Percentiles rank a stretch among this genome's conserved stretches.
Conservation (phyloP, 1,140 invertebrate genomes). For the Hypsibius dujardini region DNA sequence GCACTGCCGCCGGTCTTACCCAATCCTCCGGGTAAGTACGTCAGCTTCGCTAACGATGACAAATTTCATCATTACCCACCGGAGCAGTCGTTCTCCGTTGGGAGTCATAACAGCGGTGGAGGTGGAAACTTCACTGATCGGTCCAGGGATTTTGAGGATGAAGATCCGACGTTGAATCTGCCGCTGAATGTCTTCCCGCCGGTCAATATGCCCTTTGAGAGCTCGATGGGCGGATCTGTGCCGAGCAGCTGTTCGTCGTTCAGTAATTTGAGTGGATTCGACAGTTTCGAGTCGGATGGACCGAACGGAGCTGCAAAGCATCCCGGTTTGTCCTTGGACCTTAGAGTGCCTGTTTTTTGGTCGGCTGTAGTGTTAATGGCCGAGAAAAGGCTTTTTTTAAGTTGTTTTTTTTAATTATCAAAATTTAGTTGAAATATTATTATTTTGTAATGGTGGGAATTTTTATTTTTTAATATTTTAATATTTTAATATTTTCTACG, state of each 20-base stretch:
- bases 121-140: background rate
- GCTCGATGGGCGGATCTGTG: background rate
- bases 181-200: slow-evolving; percentile 1
- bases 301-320: too few relatives aligned
- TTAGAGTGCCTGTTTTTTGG: too few relatives aligned
- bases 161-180: slow-evolving; percentile 4
- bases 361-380: too few relatives aligned
- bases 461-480: too few relatives aligned
- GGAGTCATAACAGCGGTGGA: background rate
- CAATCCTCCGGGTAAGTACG: background rate
- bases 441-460: too few relatives aligned
- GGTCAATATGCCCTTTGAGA: background rate
- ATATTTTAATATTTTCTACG: too few relatives aligned
- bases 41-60: slow-evolving; percentile 5
- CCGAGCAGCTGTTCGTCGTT: slow-evolving; percentile 13
- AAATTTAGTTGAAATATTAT: too few relatives aligned
- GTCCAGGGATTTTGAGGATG: background rate
- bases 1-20: too few relatives aligned
- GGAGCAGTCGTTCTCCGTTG: background rate
- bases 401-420: too few relatives aligned
- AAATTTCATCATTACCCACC: slow-evolving; percentile 4
- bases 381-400: too few relatives aligned
- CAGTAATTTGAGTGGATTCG: slow-evolving; percentile 2
- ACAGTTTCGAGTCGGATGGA: slow-evolving; percentile 1
- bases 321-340: too few relatives aligned